Evolutionary conservation across 2,797 vertebrate species (phyloP).

Genomic region (Cuniculus paca): DNA sequence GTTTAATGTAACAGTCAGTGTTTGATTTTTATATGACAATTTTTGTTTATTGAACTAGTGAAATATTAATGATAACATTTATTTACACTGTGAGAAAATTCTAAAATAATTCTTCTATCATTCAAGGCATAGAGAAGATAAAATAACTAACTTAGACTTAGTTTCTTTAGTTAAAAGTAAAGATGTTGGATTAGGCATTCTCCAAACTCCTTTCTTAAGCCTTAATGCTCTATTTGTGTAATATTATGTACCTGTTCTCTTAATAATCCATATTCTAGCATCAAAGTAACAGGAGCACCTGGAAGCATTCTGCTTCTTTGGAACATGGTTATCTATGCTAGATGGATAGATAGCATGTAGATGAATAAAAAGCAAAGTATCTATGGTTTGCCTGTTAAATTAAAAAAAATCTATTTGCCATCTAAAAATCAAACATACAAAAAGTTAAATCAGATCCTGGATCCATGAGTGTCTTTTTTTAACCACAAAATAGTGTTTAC

Average conservation of each 20-base stretch:
- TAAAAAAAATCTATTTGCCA: neutral
- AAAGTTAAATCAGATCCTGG: neutral
- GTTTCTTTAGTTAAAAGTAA: neutral
- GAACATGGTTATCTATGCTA: neutral
- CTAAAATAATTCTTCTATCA: neutral
- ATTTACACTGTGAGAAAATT: slow-evolving; percentile 36
- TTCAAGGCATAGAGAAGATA: neutral
- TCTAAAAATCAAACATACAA: neutral
- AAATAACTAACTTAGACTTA: neutral
- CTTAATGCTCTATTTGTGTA: neutral
- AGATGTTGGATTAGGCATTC: neutral
- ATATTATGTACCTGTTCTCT: neutral
- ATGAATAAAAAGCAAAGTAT: slow-evolving; percentile 15
- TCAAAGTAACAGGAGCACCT: neutral
- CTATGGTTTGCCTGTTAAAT: neutral
- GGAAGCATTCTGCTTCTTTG: neutral
- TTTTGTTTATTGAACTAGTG: slow-evolving; percentile 20
- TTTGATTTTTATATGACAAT: slow-evolving; percentile 9
- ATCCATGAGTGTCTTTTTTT: neutral
- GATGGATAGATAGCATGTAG: too few species aligned
- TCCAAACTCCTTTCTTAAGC: neutral
- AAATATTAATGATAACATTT: slow-evolving; percentile 26
- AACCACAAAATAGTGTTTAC: slow-evolving; percentile 9
- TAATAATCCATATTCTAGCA: neutral
- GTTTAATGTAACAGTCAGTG: neutral